These are phyloP conservation scores for Aricia artaxerxes DNA, from an alignment of 2,888 invertebrate species.

Conservation along the genomic window DNA sequence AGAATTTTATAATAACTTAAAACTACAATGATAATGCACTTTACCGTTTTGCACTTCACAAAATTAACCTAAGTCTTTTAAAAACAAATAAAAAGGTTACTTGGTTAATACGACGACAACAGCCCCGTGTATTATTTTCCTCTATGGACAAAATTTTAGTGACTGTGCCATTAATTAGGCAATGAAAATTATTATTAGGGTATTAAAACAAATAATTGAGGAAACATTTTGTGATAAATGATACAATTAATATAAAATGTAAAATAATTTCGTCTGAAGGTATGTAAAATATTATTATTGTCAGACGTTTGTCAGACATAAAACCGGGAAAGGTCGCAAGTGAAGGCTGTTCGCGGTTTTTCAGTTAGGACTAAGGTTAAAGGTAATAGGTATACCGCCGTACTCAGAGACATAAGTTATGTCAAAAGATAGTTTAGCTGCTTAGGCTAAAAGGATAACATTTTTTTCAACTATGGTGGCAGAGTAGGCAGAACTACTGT, in stretches of 20 bases:
- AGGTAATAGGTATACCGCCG: too few relatives aligned
- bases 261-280: neutral
- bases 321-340: neutral
- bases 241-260: neutral
- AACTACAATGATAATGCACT: too few relatives aligned
- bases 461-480: too few relatives aligned
- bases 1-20: too few relatives aligned
- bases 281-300: neutral
- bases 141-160: neutral
- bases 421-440: too few relatives aligned
- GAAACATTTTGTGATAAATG: neutral
- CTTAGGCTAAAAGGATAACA: too few relatives aligned
- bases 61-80: too few relatives aligned
- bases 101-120: neutral
- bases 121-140: too few relatives aligned
- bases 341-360: neutral
- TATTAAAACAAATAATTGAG: neutral
- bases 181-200: neutral
- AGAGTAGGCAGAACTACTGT: too few relatives aligned
- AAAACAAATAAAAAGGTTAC: neutral
- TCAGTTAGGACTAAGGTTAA: too few relatives aligned
- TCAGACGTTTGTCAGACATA: neutral
- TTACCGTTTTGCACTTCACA: too few relatives aligned
- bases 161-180: neutral
- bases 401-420: too few relatives aligned